Percentiles rank a stretch among this genome's conserved stretches.
Conservation (phyloP, 2,113 vertebrate species). For the Rhinolophus ferrumequinum region DNA sequence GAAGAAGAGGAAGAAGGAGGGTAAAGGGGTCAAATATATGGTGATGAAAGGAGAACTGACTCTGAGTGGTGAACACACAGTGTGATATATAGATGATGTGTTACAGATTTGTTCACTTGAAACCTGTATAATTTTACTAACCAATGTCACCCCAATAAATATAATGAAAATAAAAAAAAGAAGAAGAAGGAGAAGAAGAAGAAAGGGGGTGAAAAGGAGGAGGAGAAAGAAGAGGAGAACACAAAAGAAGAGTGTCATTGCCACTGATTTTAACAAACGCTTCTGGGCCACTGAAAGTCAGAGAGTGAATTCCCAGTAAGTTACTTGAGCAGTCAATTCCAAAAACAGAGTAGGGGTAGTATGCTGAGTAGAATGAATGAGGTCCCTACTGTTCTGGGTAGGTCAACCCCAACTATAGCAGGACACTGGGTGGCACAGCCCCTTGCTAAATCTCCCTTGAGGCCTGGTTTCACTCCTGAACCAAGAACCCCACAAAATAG, state of each 20-base stretch:
- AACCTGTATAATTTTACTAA: too few species aligned
- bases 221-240: not conserved
- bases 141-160: too few species aligned
- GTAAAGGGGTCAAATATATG: too few species aligned
- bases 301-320: not conserved
- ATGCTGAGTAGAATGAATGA: not conserved
- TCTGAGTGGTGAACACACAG: too few species aligned
- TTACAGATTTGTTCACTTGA: too few species aligned
- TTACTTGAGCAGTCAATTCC: accelerated
- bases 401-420: accelerated
- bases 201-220: too few species aligned
- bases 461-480: not conserved
- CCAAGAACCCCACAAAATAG: accelerated
- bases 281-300: not conserved
- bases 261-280: not conserved
- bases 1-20: not conserved
- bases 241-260: not conserved
- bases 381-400: not conserved
- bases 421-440: accelerated
- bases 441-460: not conserved
- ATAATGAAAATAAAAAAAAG: too few species aligned
- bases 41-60: too few species aligned
- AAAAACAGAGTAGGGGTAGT: not conserved
- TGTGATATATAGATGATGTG: too few species aligned
- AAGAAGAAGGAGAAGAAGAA: not conserved